Evolutionary conservation across 2,113 vertebrate genomes (phyloP).

Genomic region (Tichodroma muraria): DNA sequence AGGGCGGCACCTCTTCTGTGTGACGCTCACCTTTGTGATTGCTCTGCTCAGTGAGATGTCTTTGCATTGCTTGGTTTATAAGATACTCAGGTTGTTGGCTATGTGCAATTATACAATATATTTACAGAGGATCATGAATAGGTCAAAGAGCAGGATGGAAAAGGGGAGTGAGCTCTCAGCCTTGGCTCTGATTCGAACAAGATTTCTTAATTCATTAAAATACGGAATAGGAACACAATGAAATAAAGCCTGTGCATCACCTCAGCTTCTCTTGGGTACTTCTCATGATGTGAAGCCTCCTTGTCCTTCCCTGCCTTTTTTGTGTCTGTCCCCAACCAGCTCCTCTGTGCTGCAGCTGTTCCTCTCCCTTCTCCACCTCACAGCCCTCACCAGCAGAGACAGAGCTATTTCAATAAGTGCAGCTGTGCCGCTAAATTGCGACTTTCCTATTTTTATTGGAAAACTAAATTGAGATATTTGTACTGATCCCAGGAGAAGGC

Average conservation of each 20-base stretch:
- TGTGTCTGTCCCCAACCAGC: neutral
- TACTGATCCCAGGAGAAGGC: conserved; percentile 68
- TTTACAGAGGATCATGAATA: fast-evolving
- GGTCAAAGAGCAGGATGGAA: neutral
- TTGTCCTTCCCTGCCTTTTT: neutral
- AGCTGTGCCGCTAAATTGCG: conserved; percentile 31
- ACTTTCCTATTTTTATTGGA: conserved; percentile 61
- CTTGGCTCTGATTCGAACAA: neutral
- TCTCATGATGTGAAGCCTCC: neutral
- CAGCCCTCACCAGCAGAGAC: neutral
- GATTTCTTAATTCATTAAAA: neutral
- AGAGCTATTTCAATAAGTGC: conserved; percentile 40
- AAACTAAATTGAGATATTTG: conserved; percentile 59
- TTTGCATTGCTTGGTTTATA: neutral
- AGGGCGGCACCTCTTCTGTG: neutral
- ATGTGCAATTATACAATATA: neutral
- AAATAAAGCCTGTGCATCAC: neutral
- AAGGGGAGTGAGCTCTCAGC: neutral
- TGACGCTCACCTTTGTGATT: neutral
- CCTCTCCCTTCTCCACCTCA: neutral
- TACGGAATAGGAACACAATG: neutral
- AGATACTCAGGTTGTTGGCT: neutral
- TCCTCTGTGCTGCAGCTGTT: neutral
- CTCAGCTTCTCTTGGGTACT: neutral
- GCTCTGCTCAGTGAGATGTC: neutral